A percentile compares a stretch with the other conserved stretches of the same genome.
Conservation (phyloP, 2,888 invertebrate genomes). For the Euplagia quadripunctaria region DNA sequence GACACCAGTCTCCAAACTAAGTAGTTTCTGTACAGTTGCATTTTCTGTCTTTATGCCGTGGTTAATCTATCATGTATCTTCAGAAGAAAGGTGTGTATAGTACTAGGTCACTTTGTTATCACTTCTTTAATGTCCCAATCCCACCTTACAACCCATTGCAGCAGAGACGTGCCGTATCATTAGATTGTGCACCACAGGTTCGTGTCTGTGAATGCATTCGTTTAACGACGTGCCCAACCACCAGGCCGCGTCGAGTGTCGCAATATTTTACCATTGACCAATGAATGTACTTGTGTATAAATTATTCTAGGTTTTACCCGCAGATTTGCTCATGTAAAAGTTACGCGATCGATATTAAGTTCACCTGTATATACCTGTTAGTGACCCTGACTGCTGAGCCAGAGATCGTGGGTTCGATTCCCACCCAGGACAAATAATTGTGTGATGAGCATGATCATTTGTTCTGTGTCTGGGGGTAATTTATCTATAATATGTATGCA, state of each 20-base stretch:
- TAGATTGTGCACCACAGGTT: not conserved
- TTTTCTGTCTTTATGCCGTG: not conserved
- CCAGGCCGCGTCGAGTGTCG: constrained; percentile 4
- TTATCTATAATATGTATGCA: too few relatives aligned
- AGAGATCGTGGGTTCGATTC: too few relatives aligned
- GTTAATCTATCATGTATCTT: not conserved
- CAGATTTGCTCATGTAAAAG: too few relatives aligned
- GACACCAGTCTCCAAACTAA: too few relatives aligned
- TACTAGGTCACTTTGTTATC: not conserved
- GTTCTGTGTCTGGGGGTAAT: too few relatives aligned
- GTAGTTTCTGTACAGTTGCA: not conserved
- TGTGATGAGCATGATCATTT: too few relatives aligned
- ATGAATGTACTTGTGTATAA: not conserved
- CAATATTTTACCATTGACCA: constrained; percentile 1
- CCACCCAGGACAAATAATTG: too few relatives aligned
- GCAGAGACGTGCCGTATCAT: constrained; percentile 24
- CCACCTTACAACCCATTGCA: not conserved
- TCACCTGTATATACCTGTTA: too few relatives aligned
- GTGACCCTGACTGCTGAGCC: too few relatives aligned
- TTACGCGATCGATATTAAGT: too few relatives aligned
- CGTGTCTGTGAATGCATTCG: constrained; percentile 39
- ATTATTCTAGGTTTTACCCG: too few relatives aligned
- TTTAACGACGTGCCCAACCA: constrained; percentile 24
- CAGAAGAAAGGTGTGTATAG: not conserved
- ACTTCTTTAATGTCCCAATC: constrained; percentile 5